Base-by-base conservation (phyloP, 1,140 invertebrate genomes). In the Trichomalopsis sarcophagae region DNA sequence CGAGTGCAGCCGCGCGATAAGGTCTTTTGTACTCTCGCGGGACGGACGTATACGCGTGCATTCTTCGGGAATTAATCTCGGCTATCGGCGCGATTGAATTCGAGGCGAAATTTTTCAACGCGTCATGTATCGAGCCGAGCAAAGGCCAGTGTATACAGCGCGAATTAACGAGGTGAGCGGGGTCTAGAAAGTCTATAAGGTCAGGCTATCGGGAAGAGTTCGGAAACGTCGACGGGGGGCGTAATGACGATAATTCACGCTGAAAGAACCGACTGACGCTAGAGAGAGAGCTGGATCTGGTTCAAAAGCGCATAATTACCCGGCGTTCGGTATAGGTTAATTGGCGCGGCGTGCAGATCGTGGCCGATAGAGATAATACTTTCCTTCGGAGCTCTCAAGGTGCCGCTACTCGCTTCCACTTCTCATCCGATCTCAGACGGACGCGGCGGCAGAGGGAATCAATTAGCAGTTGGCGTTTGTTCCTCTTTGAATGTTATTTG, bases 191-290 rank as follows among this genome's bases (percentile, higher is more conserved):
- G 55, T 62, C 17, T 62, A 62, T 62, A 62, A n/a, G 55, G 55
- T 62, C 55, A 62, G 55, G 40, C 0, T 62, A 62, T 7, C 17
- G 4, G 55, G 6, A 62, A 62, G 55, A 62, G 55, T 62, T 62
- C 55, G 55, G 55, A 62, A 62, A 62, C 21, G 55, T 62, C 21
- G 55, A n/a, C 55, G 55, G 21, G 17, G 55, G 55, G 21, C n/a
- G 68, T 71, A 71, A 71, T 71, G 68, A 71, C 27, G 68, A 71
- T 71, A 71, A 71, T 71, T 71, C 27, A 71, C 68, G 23, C 6
- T 62, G 55, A 17, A 62, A 62, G 14, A 62, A 17, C 21, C 55
- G 55, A 62, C 55, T 62, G 55, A 62, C 55, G 55, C 55, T 62
- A n/a, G 55, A 62, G 17, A 21, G 55, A 21, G 55, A 62, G 55